A percentile compares a stretch with the other conserved stretches of the same genome.
Evolutionary conservation across 2,888 invertebrate species (phyloP).

Genomic region (Stramonita haemastoma): DNA sequence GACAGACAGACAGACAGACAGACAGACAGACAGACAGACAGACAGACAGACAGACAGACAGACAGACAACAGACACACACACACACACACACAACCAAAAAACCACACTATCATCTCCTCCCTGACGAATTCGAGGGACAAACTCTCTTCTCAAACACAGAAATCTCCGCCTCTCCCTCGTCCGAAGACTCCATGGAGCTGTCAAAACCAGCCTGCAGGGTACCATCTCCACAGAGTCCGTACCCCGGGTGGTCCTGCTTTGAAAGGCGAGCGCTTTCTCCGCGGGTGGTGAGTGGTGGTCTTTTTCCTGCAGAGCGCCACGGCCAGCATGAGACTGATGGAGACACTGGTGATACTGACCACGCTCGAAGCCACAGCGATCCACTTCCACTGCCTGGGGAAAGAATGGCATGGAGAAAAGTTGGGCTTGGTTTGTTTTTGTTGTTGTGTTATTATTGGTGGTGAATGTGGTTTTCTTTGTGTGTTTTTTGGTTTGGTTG

Average conservation of each 20-base stretch:
- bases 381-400: conserved; percentile 19
- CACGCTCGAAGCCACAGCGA: not conserved
- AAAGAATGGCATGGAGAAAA: not conserved
- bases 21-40: too few species aligned
- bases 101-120: not conserved
- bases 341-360: not conserved
- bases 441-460: not conserved
- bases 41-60: too few species aligned
- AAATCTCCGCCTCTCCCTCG: not conserved
- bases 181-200: not conserved
- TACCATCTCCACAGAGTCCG: not conserved
- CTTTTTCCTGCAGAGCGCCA: not conserved
- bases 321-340: not conserved
- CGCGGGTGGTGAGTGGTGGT: not conserved
- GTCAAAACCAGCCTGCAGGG: not conserved
- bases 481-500: not conserved
- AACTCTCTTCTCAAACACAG: not conserved
- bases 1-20: too few species aligned
- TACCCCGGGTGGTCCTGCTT: not conserved
- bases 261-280: not conserved
- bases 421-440: too few species aligned
- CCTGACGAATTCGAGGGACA: not conserved
- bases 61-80: too few species aligned
- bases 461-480: not conserved
- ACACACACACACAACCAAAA: too few species aligned